These are phyloP conservation scores for Eptesicus fuscus DNA, from an alignment of 2,113 vertebrate genomes.

Conservation along the genomic window DNA sequence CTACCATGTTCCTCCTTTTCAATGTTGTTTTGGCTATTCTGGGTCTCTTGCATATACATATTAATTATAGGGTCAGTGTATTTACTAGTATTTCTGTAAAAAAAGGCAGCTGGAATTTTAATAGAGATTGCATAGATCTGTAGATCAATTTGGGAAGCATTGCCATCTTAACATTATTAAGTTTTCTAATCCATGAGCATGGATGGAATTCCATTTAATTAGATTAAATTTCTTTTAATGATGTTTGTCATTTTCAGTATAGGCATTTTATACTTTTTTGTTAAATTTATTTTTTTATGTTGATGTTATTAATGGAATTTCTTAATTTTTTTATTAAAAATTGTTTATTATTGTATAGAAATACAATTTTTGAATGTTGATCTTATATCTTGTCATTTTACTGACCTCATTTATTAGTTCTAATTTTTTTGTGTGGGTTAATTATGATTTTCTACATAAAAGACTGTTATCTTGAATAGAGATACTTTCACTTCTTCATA, in stretches of 20 bases:
- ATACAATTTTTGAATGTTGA: neutral
- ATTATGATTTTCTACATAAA: neutral
- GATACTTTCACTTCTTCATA: neutral
- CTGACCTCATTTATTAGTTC: neutral
- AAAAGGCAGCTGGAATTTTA: neutral
- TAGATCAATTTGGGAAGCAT: neutral
- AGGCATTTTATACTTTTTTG: neutral
- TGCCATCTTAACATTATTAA: neutral
- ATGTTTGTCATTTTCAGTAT: neutral
- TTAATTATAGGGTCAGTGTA: neutral
- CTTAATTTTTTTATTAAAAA: neutral
- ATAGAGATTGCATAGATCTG: neutral
- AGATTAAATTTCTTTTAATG: neutral
- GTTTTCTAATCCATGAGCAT: neutral
- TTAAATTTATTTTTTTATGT: neutral
- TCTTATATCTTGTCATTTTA: slow-evolving; percentile 1
- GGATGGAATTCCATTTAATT: neutral
- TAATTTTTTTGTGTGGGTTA: neutral
- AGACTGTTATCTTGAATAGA: slow-evolving; percentile 2
- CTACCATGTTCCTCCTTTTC: neutral
- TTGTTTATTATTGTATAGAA: neutral
- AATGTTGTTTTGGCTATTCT: neutral
- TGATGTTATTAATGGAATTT: neutral
- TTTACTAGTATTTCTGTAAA: neutral
- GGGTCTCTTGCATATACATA: neutral